Conservation (phyloP, 2,113 vertebrate genomes). For the Bubo scandiacus region DNA sequence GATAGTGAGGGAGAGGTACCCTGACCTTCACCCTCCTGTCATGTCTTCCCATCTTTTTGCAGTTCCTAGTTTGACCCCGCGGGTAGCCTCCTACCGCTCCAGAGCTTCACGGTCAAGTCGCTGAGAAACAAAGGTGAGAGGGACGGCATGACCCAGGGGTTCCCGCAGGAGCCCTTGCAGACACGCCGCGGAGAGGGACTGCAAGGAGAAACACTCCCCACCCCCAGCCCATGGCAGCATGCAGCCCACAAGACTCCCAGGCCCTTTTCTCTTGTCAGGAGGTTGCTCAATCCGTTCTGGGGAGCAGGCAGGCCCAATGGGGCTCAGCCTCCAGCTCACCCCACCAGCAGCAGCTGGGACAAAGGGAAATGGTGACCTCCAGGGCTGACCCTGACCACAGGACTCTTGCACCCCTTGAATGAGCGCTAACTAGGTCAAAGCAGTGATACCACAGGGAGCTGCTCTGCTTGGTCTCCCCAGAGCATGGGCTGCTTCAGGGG, state of each 20-base stretch:
- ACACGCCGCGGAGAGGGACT: background rate
- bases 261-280: background rate
- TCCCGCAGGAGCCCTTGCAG: background rate
- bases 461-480: background rate
- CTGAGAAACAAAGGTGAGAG: constrained; percentile 71
- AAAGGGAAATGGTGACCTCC: background rate
- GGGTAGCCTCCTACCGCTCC: constrained; percentile 75
- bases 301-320: background rate
- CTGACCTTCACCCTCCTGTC: background rate
- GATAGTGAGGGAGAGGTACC: background rate
- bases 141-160: background rate
- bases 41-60: background rate
- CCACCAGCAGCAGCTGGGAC: background rate
- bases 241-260: background rate
- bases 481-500: background rate
- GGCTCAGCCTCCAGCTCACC: constrained; percentile 24
- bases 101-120: constrained; percentile 94
- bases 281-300: background rate
- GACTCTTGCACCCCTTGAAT: background rate
- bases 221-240: background rate
- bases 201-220: background rate
- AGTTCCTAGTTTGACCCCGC: constrained; percentile 55
- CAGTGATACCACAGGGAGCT: background rate
- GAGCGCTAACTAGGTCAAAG: background rate
- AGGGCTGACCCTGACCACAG: background rate